A percentile compares a stretch with the other conserved stretches of the same genome.
phyloP scores from a whole-genome alignment of 2,113 vertebrate genomes.

The mouse (Mus musculus) region DNA sequence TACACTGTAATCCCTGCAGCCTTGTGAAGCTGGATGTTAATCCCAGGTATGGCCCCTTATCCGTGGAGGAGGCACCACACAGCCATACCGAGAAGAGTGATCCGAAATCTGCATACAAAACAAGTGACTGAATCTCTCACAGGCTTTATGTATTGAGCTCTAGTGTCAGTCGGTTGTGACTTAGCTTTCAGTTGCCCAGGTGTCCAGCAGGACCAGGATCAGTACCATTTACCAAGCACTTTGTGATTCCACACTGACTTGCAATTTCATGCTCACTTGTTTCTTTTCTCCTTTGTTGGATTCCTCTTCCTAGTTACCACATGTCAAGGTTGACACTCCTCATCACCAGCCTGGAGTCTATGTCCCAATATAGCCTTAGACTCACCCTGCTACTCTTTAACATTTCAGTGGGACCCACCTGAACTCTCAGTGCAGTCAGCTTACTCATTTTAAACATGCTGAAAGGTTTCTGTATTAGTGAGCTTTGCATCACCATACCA shows the following conservation, averaged over 20 bases:
- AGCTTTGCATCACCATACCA: neutral
- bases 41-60: neutral
- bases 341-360: neutral
- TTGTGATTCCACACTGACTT: neutral
- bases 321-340: neutral
- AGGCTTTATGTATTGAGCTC: neutral
- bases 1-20: neutral
- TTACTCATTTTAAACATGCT: neutral
- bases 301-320: neutral
- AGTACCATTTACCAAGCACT: neutral
- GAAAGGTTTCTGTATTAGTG: neutral
- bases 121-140: neutral
- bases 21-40: neutral
- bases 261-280: neutral
- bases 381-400: neutral
- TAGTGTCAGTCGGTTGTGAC: neutral
- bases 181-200: neutral
- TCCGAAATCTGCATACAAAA: neutral
- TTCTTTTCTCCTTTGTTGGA: neutral
- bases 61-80: neutral
- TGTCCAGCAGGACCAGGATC: neutral
- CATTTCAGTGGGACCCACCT: neutral
- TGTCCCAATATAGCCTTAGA: neutral
- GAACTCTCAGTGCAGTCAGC: neutral
- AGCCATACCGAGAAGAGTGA: neutral